phyloP scores from a whole-genome alignment of 1,140 invertebrate genomes.

The Trichoplusia ni region DNA sequence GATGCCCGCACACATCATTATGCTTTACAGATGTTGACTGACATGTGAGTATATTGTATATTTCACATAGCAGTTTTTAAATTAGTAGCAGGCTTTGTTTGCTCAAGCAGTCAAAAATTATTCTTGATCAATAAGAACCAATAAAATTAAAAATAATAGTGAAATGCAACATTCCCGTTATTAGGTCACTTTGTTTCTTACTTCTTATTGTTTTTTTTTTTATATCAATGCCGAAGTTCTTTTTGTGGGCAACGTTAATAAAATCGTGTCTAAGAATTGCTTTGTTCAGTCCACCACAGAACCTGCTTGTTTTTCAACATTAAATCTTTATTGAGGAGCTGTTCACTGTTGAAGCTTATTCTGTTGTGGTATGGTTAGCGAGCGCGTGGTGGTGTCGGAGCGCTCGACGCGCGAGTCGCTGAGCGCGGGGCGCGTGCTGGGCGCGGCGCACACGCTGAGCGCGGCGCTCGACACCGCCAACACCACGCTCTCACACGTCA shows the following conservation, averaged over 20 bases:
- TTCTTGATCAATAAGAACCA: too few relatives aligned
- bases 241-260: not conserved
- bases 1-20: constrained; percentile 97
- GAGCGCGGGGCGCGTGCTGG: constrained; percentile 90
- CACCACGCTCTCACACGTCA: constrained; percentile 88
- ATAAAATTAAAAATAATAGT: too few relatives aligned
- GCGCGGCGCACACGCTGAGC: constrained; percentile 92
- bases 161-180: too few relatives aligned
- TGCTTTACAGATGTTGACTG: constrained; percentile 91
- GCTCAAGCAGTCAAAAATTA: too few relatives aligned
- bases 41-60: constrained; percentile 86
- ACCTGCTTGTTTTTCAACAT: too few relatives aligned
- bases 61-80: too few relatives aligned
- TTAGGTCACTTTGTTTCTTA: too few relatives aligned
- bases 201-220: not conserved
- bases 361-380: constrained; percentile 78
- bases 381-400: constrained; percentile 90
- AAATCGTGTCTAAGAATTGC: not conserved
- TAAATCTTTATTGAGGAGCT: too few relatives aligned
- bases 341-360: not conserved
- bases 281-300: too few relatives aligned
- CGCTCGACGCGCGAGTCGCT: constrained; percentile 87
- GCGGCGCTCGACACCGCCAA: constrained; percentile 86
- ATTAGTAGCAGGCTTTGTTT: too few relatives aligned
- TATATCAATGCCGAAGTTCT: too few relatives aligned